phyloP scores from a whole-genome alignment of 2,113 vertebrate species.

The Callipepla squamata region DNA sequence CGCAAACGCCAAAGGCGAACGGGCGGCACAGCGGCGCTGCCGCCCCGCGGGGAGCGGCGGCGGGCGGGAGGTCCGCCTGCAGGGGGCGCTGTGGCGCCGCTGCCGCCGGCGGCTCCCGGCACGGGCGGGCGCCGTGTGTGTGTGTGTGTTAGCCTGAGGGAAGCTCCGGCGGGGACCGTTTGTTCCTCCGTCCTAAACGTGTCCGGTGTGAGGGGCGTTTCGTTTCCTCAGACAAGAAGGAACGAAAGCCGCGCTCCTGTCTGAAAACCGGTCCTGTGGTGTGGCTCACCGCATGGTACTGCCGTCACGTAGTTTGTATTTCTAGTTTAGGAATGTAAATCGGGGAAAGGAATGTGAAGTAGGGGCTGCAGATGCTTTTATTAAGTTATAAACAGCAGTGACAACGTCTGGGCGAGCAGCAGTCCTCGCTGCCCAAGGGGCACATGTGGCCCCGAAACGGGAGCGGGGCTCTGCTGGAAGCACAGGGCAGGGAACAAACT shows the following conservation, averaged over 20 bases:
- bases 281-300: background rate
- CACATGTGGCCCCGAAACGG: no score
- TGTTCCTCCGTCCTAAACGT: background rate
- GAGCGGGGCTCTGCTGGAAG: background rate
- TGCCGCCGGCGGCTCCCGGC: no score
- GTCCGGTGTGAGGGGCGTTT: background rate
- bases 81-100: background rate
- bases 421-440: no score
- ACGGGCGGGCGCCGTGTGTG: no score
- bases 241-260: background rate
- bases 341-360: background rate
- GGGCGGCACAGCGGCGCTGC: no score
- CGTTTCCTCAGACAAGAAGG: background rate
- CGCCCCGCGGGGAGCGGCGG: no score
- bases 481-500: background rate
- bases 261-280: background rate
- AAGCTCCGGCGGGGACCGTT: background rate
- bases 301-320: rapidly evolving
- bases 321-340: background rate
- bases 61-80: no score
- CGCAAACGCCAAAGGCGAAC: no score
- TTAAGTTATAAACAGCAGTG: background rate
- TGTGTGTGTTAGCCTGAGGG: background rate
- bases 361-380: background rate
- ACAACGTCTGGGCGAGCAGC: background rate